Conservation (phyloP, 2,888 invertebrate genomes). For the Drosophila atroscutellata region DNA sequence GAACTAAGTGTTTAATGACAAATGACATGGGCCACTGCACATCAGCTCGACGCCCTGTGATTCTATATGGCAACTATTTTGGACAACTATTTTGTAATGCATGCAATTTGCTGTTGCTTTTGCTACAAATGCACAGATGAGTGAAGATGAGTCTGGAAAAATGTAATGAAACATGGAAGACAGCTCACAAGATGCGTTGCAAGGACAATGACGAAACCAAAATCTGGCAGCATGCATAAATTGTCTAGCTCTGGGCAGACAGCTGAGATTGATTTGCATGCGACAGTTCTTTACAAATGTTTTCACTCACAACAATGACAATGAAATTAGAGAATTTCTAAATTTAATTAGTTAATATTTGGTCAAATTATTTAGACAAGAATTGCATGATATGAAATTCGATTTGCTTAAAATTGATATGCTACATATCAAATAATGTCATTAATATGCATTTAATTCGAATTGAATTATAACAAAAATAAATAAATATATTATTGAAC, state of each 20-base stretch:
- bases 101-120: constrained; percentile 1
- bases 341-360: constrained; percentile 57
- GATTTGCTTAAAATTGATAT: constrained; percentile 9
- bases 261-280: constrained; percentile 80
- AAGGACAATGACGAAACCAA: constrained; percentile 47
- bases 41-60: constrained; percentile 12
- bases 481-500: background rate
- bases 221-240: constrained; percentile 67
- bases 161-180: constrained; percentile 72
- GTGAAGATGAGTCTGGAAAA: constrained; percentile 50
- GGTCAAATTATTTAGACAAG: constrained; percentile 38
- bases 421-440: background rate
- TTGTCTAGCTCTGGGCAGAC: constrained; percentile 63
- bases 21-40: constrained; percentile 73
- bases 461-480: background rate
- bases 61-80: constrained; percentile 17
- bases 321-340: constrained; percentile 62
- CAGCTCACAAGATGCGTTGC: constrained; percentile 36
- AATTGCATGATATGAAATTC: constrained; percentile 19
- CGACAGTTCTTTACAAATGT: constrained; percentile 70
- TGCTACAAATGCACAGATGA: constrained; percentile 44
- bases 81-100: constrained; percentile 8
- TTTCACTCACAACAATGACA: constrained; percentile 21
- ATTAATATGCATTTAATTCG: background rate
- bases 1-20: constrained; percentile 76